Conservation (phyloP, 1,140 invertebrate species). For the Zaprionus tsacasi region DNA sequence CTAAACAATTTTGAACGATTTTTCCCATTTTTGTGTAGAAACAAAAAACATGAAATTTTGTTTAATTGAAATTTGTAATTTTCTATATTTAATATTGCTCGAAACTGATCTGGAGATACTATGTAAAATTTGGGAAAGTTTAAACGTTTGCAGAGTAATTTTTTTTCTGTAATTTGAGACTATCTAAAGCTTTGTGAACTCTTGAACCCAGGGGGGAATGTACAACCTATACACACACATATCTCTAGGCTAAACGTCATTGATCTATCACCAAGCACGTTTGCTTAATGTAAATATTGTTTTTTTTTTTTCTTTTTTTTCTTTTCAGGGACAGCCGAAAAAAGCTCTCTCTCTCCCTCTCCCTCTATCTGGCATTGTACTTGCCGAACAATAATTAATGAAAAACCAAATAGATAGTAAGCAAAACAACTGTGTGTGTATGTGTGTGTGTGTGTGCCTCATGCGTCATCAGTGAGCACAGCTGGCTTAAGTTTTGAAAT, state of each 20-base stretch:
- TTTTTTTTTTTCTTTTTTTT: neutral
- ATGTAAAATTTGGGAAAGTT: constrained; percentile 1
- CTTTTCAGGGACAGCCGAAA: constrained; percentile 4
- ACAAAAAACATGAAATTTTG: constrained; percentile 49
- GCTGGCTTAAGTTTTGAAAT: constrained; percentile 17
- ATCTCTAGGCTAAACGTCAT: constrained; percentile 1
- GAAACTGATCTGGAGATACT: too few species aligned
- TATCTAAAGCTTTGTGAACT: neutral
- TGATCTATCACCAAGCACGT: constrained; percentile 19
- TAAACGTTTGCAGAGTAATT: too few species aligned
- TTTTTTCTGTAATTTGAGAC: neutral
- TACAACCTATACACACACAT: neutral
- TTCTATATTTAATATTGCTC: too few species aligned
- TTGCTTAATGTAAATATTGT: neutral
- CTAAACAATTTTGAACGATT: neutral
- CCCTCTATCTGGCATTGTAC: neutral
- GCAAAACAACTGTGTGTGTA: neutral
- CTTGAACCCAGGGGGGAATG: neutral
- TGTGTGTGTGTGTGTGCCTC: neutral
- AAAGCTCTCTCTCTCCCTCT: neutral
- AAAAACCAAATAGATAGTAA: neutral
- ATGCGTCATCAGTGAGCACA: constrained; percentile 44
- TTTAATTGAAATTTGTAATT: constrained; percentile 49
- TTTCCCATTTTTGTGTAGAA: constrained; percentile 35
- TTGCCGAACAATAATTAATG: neutral